Base-by-base conservation (phyloP, 2,797 vertebrate genomes). In the Pangasius sanitwongsei region DNA sequence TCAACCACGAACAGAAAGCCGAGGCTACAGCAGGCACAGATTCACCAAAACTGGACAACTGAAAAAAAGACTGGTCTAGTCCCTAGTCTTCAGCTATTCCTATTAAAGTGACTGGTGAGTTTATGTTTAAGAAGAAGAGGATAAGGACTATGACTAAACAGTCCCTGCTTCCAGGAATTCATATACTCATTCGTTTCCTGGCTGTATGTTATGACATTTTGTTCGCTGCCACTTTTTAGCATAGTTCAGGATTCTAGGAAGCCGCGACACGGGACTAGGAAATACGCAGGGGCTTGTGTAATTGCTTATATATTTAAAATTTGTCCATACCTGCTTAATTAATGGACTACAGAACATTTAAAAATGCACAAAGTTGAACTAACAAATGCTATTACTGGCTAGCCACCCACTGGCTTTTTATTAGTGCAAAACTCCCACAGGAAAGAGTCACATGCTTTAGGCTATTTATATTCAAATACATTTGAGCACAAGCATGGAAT, bases 381-480 rank as follows among this genome's bases (percentile, higher is more conserved):
- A 55, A 31, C 77, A 59, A 41, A 41, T 61, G 34, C 20, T 6
- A 13, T 23, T 9, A 55, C 16, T 34, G 7, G n/a, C 50, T 55
- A 55, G n/a, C 28, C 20, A 13, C 0, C 4, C 80, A 82, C 80
- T 25, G 20, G 55, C 11, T 37, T 82, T 59, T 81, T 82, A 11
- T 78, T 53, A 55, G 28, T 20, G n/a, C 57, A 23, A 37, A 59
- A 25, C 9, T 80, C 50, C 77, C 34, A 80, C 77, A 80, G 16
- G 53, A 80, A 57, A 34, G n/a, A 23, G n/a, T 57, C 18, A 37
- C 55, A 9, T 63, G 57, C 11, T 41, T 44, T 7, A 83, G 55
- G 37, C 81, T 63, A 83, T 44, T 83, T 63, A 9, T 63, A 83
- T 57, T 12, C 53, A 57, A 81, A 81, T 61, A 23, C 18, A 82